phyloP scores from a whole-genome alignment of 2,888 invertebrate genomes.

The Alviniconcha strummeri region DNA sequence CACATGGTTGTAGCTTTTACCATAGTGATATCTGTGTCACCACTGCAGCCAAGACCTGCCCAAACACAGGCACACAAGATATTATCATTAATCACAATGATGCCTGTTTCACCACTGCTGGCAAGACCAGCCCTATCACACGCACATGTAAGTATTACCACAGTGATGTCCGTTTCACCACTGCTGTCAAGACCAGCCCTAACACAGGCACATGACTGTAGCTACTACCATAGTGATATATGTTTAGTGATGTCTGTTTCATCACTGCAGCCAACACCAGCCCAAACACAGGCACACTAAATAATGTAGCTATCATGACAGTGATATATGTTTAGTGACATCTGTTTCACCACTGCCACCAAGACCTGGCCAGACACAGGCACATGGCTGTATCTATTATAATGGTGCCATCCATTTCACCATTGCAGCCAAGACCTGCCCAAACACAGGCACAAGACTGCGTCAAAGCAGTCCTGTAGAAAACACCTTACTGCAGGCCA shows the following conservation, averaged over 20 bases:
- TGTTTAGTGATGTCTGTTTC: constrained; percentile 39
- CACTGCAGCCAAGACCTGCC: constrained; percentile 71
- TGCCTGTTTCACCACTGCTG: too few relatives aligned
- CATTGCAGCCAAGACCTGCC: background rate
- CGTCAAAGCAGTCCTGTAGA: too few relatives aligned
- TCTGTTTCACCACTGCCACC: constrained; percentile 68
- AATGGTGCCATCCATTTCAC: background rate
- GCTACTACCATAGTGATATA: constrained; percentile 29
- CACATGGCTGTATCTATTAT: background rate
- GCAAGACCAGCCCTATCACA: background rate
- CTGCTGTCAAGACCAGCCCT: constrained; percentile 69
- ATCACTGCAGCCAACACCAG: background rate
- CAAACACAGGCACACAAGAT: too few relatives aligned
- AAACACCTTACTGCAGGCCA: too few relatives aligned
- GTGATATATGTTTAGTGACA: constrained; percentile 53
- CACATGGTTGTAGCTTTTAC: too few relatives aligned
- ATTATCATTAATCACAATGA: background rate
- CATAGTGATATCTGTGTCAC: constrained; percentile 69
- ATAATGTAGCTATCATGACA: constrained; percentile 43
- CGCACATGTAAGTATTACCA: constrained; percentile 27
- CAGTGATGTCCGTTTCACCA: constrained; percentile 70
- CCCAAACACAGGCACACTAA: background rate
- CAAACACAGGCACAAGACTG: too few relatives aligned
- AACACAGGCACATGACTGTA: too few relatives aligned
- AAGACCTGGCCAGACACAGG: constrained; percentile 60